Evolutionary conservation across 2,797 vertebrate species (phyloP).

Genomic region (Leptatherina wallacei): DNA sequence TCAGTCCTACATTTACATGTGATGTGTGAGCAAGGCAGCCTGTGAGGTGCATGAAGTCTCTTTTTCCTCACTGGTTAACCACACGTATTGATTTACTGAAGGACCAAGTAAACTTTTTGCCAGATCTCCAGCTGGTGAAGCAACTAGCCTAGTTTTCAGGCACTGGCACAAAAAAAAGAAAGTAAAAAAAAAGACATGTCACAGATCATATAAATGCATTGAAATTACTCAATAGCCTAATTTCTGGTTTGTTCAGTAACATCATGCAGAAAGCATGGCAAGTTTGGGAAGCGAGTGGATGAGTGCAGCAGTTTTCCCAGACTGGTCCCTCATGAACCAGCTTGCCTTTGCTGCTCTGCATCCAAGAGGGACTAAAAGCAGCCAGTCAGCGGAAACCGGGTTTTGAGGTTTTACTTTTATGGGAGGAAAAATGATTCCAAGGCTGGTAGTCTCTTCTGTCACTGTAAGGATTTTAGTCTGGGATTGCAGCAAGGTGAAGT

Average conservation of each 20-base stretch:
- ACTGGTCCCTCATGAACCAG: conserved; percentile 51
- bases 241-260: conserved; percentile 64
- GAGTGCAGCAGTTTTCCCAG: conserved; percentile 67
- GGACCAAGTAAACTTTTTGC: conserved; percentile 27
- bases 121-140: conserved; percentile 67
- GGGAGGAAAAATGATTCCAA: conserved; percentile 71
- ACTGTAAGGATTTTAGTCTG: conserved; percentile 41
- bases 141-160: conserved; percentile 49
- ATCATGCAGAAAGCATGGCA: conserved; percentile 67
- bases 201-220: conserved; percentile 54
- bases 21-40: conserved; percentile 8
- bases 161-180: conserved; percentile 15
- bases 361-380: conserved; percentile 71
- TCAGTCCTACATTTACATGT: conserved; percentile 30
- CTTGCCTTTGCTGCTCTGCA: conserved; percentile 51
- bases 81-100: conserved; percentile 52
- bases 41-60: conserved; percentile 37
- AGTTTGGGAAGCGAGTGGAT: conserved; percentile 62
- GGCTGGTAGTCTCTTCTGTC: conserved; percentile 57
- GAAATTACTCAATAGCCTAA: conserved; percentile 50
- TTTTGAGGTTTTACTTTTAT: conserved; percentile 73
- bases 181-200: conserved; percentile 53
- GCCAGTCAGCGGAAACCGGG: conserved; percentile 77
- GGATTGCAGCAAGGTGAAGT: conserved; percentile 54
- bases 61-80: conserved; percentile 60